Conservation (phyloP, 2,888 invertebrate genomes). For the Drosophila leonis region DNA sequence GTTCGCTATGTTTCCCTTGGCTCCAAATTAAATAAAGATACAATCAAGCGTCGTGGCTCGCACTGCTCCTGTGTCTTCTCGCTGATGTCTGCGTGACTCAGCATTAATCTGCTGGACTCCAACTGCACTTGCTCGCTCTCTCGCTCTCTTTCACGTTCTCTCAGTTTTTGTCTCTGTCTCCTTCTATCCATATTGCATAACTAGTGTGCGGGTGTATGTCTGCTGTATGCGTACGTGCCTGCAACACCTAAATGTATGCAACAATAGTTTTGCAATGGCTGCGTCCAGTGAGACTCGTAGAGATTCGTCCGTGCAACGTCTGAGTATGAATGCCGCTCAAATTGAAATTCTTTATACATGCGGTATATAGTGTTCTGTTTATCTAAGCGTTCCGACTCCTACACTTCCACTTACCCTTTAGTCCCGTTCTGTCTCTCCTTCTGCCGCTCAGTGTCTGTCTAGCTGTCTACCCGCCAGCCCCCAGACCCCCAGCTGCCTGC, state of each 20-base stretch:
- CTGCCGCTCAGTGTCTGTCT: slow-evolving; percentile 7
- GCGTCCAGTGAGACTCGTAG: slow-evolving; percentile 11
- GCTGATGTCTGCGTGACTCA: slow-evolving; percentile 52
- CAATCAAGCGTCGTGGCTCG: slow-evolving; percentile 54
- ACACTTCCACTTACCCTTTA: slow-evolving; percentile 2
- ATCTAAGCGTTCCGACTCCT: slow-evolving; percentile 30
- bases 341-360: slow-evolving; percentile 64
- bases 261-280: slow-evolving; percentile 45
- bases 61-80: slow-evolving; percentile 6
- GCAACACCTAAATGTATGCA: slow-evolving; percentile 75
- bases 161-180: not conserved
- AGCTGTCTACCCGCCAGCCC: not conserved
- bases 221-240: slow-evolving; percentile 65
- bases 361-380: slow-evolving; percentile 44
- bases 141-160: not conserved
- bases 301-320: slow-evolving; percentile 14
- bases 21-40: slow-evolving; percentile 73
- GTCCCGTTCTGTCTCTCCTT: too few species aligned
- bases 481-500: not conserved
- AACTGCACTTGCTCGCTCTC: slow-evolving; percentile 3
- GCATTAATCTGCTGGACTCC: slow-evolving; percentile 65
- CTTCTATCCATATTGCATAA: slow-evolving; percentile 32
- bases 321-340: slow-evolving; percentile 37
- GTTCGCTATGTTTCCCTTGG: slow-evolving; percentile 26
- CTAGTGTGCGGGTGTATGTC: slow-evolving; percentile 21